Evolutionary conservation across 2,797 vertebrate genomes (phyloP).

Genomic region (Tangara arthus): DNA sequence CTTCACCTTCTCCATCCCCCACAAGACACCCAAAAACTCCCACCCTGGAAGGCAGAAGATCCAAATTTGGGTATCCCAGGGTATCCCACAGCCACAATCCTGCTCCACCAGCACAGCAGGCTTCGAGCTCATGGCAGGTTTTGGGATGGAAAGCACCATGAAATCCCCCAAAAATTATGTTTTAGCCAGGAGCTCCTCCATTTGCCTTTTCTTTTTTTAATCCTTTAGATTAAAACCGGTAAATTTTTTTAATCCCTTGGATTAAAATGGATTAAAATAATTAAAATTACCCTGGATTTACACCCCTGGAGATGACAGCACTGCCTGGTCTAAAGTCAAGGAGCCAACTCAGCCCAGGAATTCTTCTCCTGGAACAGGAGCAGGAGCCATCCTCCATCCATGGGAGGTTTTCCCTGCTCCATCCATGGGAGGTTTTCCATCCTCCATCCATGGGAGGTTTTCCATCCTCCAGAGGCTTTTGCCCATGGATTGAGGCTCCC

Average conservation of each 20-base stretch:
- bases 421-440: not conserved
- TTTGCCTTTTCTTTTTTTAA: not conserved
- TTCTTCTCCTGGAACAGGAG: not conserved
- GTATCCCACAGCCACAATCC: accelerated
- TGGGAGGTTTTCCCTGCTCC: not conserved
- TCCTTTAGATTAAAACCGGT: not conserved
- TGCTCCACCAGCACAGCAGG: accelerated
- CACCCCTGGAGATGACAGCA: not conserved
- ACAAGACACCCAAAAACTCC: not conserved
- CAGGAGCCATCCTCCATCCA: not conserved
- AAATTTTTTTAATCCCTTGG: not conserved
- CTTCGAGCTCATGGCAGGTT: accelerated
- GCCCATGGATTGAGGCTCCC: not conserved
- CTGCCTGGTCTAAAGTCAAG: not conserved
- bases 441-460: not conserved
- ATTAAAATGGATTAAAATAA: no score
- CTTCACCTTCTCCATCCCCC: accelerated
- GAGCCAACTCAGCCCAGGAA: not conserved
- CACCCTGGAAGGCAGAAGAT: not conserved
- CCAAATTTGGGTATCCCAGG: accelerated
- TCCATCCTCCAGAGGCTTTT: not conserved
- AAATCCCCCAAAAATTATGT: not conserved
- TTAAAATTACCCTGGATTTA: slow-evolving; percentile 11
- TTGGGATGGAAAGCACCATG: not conserved
- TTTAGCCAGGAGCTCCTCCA: not conserved